Base-by-base conservation (phyloP, 2,888 invertebrate species). In the Nomada goodeniana region DNA sequence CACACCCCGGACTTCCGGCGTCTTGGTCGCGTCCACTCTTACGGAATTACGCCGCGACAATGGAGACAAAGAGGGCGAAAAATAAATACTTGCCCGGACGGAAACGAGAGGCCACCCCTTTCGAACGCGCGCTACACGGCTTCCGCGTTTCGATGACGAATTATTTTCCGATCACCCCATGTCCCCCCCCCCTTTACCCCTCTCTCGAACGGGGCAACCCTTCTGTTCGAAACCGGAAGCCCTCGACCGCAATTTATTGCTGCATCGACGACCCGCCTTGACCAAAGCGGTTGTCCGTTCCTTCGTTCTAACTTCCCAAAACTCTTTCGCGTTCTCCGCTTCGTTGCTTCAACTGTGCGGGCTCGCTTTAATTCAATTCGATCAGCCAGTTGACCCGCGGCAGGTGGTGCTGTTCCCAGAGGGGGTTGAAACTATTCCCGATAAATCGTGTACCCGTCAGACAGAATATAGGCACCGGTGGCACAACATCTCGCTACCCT, bases 1-100 rank as follows among this genome's bases (percentile, higher is more conserved):
- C 68, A 81, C 86, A 23, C 80, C 57, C 68, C 72, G 80, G 63
- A 63, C 87, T 86, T 86, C 86, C 87, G 84, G 52, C 53, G 73
- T 52, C 42, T 65, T 74, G 29, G 63, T 18, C 18, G 53, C 61
- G 23, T 77, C 68, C 70, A 26, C 44, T 47, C 59, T 63, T 70
- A 68, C 44, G 36, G 74, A 57, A 67, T 80, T 76, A 61, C 76
- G 53, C 50, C 15, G 59, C 59, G 44, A 67, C 65, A 72, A 80
- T 52, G 64, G 36, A 63, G 69, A 79, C 83, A 83, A 75, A 76
- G 65, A 50, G 18, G 65, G 7, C 52, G 80, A 72, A 69, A 84
- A 84, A 83, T 79, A 86, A 81, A 80, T 64, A 79, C 44, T 86
- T 85, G 26, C 5, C 18, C 29, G 20, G 23, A 53, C 61, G 76